Evolutionary conservation across 2,797 vertebrate genomes (phyloP).

Genomic region (Selene dorsalis): DNA sequence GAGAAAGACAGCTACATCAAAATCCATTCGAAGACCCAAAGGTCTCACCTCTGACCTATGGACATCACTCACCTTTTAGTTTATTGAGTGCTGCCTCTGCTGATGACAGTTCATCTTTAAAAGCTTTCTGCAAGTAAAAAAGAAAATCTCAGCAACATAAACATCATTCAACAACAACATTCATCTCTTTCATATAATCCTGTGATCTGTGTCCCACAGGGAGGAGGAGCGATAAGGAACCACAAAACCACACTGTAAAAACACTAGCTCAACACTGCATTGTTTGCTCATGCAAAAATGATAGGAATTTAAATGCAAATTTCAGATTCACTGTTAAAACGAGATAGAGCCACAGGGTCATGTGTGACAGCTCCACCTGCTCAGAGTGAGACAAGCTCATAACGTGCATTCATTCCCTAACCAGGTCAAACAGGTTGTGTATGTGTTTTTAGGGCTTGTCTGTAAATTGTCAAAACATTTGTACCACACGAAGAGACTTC

Average conservation of each 20-base stretch:
- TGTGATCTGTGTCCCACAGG: too few species aligned
- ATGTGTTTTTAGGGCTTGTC: too few species aligned
- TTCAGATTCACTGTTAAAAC: background rate
- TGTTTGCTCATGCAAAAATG: background rate
- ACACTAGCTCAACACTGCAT: background rate
- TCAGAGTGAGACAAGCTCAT: background rate
- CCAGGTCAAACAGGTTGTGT: constrained; percentile 17
- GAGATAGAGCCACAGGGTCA: background rate
- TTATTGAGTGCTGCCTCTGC: constrained; percentile 4
- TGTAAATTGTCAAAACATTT: too few species aligned
- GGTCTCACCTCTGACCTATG: background rate
- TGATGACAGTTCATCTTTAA: constrained; percentile 1
- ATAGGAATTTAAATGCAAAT: background rate
- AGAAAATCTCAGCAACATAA: constrained; percentile 28
- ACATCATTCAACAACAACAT: background rate
- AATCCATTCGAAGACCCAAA: too few species aligned
- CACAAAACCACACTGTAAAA: background rate
- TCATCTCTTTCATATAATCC: too few species aligned
- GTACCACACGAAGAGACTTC: background rate
- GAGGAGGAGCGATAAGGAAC: background rate
- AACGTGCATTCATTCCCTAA: background rate
- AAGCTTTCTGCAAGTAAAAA: constrained; percentile 64
- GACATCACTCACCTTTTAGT: constrained; percentile 61
- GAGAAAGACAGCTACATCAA: too few species aligned
- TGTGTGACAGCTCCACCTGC: background rate